Percentiles rank a stretch among this genome's conserved stretches.
These are phyloP conservation scores for Agapornis roseicollis DNA, from an alignment of 2,113 vertebrate species.

Conservation along the genomic window DNA sequence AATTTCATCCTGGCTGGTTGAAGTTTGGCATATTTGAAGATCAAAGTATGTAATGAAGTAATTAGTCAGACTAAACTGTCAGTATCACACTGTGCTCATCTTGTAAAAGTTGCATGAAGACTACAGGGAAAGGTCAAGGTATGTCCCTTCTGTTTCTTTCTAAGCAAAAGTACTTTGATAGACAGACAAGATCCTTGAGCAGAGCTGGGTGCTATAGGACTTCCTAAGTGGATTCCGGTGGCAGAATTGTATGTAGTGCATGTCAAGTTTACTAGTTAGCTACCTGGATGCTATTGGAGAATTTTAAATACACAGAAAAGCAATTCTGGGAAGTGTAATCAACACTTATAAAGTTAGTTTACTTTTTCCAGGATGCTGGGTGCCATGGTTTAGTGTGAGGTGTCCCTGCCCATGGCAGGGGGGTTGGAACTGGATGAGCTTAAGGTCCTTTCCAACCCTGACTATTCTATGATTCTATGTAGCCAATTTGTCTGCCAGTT, in stretches of 20 bases:
- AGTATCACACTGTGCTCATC: background rate
- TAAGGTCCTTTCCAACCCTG: background rate
- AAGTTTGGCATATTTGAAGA: background rate
- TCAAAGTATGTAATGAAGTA: background rate
- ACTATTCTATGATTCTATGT: background rate
- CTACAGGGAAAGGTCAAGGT: background rate
- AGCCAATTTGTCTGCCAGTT: background rate
- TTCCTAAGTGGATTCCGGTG: background rate
- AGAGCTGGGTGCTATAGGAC: background rate
- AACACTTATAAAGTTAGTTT: background rate
- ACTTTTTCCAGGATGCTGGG: background rate
- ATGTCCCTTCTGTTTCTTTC: background rate
- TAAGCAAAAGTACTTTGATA: background rate
- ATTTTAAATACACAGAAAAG: background rate
- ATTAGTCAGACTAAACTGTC: background rate
- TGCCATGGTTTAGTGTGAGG: background rate
- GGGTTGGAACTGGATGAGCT: background rate
- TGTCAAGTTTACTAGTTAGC: background rate
- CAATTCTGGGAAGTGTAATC: background rate
- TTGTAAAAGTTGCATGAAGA: background rate
- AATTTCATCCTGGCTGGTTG: background rate
- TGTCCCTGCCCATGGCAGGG: background rate
- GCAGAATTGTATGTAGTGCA: background rate
- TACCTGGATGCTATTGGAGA: background rate
- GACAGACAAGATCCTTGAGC: background rate